Base-by-base conservation (phyloP, 2,797 vertebrate genomes). In the Danio albolineatus region DNA sequence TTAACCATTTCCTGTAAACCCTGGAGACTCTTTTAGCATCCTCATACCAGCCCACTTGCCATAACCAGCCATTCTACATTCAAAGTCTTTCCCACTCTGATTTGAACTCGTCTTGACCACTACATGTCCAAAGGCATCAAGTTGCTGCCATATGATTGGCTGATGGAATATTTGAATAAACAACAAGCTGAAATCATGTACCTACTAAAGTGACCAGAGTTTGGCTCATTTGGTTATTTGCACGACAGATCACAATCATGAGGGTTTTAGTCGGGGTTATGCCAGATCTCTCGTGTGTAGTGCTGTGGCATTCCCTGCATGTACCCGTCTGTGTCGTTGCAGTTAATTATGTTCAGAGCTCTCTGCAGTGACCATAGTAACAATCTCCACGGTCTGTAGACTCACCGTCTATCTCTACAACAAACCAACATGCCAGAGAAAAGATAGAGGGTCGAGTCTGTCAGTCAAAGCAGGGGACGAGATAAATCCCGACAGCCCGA, bases 301-400 rank as follows among this genome's bases (percentile, higher is more conserved):
- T 10, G 21, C 67, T 16, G 2, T 65, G 60, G 28, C 21, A 57
- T 62, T 59, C 5, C 38, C 78, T 49, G 51, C 78, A 66, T 65
- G 51, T 39, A 64, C 51, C 53, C 71, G 71, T 10, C 21, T 48
- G 51, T 74, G 78, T 76, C 78, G n/a, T 16, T 57, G 64, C n/a
- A n/a, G 54, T 60, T 61, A 70, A 70, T 78, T 70, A 51, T 36
- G 17, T 70, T 70, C 36, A 61, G n/a, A 70, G 44, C 65, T 21
- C 54, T 54, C 38, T 64, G n/a, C 60, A 16, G 78, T 83, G 64
- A 83, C 84, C 82, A 83, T 81, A 78, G 84, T 73, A 85, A 83
- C 81, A 78, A 80, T 73, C 69, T 66, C 76, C 44, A 46, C 1
- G 39, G 62, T 56, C 71, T 65, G 19, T 62, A 41, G 57, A 54